Percentiles rank a stretch among this genome's conserved stretches.
These are phyloP conservation scores for Magallana ariakensis DNA, from an alignment of 1,140 invertebrate species.

Conservation along the genomic window DNA sequence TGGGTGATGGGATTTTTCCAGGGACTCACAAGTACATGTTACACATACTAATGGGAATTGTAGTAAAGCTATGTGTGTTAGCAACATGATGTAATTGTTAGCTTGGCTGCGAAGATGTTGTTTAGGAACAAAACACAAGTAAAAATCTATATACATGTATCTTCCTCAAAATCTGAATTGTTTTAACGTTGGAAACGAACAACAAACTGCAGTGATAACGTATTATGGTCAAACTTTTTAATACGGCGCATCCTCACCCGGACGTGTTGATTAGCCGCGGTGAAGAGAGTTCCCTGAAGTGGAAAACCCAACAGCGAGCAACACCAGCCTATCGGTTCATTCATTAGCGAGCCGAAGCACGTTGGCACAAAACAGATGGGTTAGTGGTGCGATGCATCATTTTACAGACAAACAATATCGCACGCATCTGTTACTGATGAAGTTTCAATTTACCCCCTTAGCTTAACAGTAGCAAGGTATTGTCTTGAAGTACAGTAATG, in stretches of 20 bases:
- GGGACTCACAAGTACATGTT: too few relatives aligned
- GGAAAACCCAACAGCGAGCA: constrained; percentile 11
- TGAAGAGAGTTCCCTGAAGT: constrained; percentile 7
- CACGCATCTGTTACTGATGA: constrained; percentile 16
- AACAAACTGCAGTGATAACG: too few relatives aligned
- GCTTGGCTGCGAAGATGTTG: too few relatives aligned
- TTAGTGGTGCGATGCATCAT: constrained; percentile 35
- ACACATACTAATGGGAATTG: too few relatives aligned
- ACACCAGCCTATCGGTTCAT: constrained; percentile 12
- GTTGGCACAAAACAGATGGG: constrained; percentile 35
- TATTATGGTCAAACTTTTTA: constrained; percentile 7
- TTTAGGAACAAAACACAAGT: too few relatives aligned
- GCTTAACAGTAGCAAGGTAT: constrained; percentile 10
- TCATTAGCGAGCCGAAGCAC: constrained; percentile 21
- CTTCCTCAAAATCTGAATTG: too few relatives aligned
- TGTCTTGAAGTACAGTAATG: constrained; percentile 11
- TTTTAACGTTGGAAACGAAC: too few relatives aligned
- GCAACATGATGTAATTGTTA: too few relatives aligned
- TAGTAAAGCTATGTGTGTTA: too few relatives aligned
- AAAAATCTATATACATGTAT: too few relatives aligned
- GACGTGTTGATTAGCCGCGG: neutral
- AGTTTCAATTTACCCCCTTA: constrained; percentile 34
- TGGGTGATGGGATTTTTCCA: too few relatives aligned
- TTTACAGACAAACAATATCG: constrained; percentile 38
- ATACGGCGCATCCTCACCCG: neutral